Conservation (phyloP, 37 sponge, comb jelly and placozoan genomes). For the Amphimedon queenslandica region DNA sequence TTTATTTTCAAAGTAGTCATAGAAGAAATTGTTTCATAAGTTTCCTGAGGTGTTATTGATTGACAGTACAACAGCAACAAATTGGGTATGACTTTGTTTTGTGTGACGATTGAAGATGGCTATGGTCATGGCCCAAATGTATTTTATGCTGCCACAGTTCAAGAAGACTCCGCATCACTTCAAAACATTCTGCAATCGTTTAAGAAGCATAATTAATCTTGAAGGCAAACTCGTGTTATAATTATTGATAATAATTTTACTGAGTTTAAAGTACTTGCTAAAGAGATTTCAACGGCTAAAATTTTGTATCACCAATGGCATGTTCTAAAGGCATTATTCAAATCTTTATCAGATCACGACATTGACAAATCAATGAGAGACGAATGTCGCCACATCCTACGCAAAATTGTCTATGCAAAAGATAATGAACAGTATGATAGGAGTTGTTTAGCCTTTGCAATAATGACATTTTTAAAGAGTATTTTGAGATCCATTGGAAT, state of each 20-base stretch:
- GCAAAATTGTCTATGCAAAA: too few species aligned
- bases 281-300: constrained; percentile 22
- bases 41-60: constrained; percentile 16
- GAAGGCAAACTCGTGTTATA: constrained; percentile 1
- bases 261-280: constrained; percentile 19
- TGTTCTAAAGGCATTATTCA: constrained; percentile 20
- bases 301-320: constrained; percentile 28
- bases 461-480: too few species aligned
- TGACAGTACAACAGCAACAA: constrained; percentile 20
- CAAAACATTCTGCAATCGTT: constrained; percentile 14
- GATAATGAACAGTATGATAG: too few species aligned
- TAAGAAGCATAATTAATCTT: constrained; percentile 1
- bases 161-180: constrained; percentile 19
- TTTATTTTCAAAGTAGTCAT: constrained; percentile 16
- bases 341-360: constrained; percentile 7
- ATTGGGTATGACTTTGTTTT: constrained; percentile 16
- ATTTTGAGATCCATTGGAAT: too few species aligned
- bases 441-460: too few species aligned
- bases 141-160: constrained; percentile 30
- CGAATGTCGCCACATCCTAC: too few species aligned
- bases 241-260: constrained; percentile 22
- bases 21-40: constrained; percentile 9
- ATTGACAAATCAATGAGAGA: too few species aligned
- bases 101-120: constrained; percentile 23
- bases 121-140: constrained; percentile 25